Base-by-base conservation (phyloP, 2,797 vertebrate species). In the Gallinago stenura region DNA sequence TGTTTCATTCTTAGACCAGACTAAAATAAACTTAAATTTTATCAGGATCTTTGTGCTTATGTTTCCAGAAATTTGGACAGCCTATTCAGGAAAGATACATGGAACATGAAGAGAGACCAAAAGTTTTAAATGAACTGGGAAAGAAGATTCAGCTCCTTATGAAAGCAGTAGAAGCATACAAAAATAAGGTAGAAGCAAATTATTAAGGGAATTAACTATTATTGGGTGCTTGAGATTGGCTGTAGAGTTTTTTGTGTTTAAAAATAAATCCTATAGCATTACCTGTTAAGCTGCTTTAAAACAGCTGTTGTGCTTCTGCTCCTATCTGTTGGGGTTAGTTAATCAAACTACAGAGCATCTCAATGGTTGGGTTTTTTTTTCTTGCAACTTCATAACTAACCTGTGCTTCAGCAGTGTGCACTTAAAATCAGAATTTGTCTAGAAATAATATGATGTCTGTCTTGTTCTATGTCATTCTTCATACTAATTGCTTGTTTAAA, bases 111-210 rank as follows among this genome's bases (percentile, higher is more conserved):
- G 99, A 99, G 95, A 98, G 99, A 96, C 99, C 99, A 19, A 98
- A 98, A 97, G 99, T 98, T 85, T 98, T 99, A 97, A 99, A 99
- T 83, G 99, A 99, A 83, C 97, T 99, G 57, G 99, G 99, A 77
- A 99, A 99, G 95, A 99, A 99, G 97, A 98, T 99, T 78, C 99
- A 99, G 54, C 97, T 99, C 65, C 98, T 99, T 96, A 98, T 99
- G 98, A 99, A 99, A 98, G 98, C 98, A 94, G 98, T 99, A 87
- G 99, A 99, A 96, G 98, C 97, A n/a, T 99, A 98, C 95, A 99
- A 98, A 97, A 99, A 98, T 84, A 99, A 99, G 98, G 99, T 99
- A 98, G 83, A 79, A 51, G 33, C 15, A 48, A 28, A 69, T 64
- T 13, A 31, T 48, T 41, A 10, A 37, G 21, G 7, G 51, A 2